These are phyloP conservation scores for Ypsolopha scabrella DNA, from an alignment of 2,888 invertebrate species.

Conservation along the genomic window DNA sequence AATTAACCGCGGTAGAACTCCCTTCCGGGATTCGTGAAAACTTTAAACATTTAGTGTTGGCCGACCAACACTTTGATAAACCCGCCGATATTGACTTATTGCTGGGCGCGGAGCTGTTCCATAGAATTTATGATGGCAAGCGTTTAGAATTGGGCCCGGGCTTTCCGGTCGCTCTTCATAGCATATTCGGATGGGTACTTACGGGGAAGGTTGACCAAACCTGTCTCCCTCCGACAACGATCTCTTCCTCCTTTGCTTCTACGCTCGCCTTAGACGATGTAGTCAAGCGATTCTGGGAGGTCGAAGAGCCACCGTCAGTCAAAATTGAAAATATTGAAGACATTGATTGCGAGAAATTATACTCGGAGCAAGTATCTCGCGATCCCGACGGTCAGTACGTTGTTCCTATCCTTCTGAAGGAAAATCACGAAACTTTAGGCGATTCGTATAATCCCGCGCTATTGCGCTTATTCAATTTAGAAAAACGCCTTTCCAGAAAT, in stretches of 20 bases:
- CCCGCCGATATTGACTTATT: too few species aligned
- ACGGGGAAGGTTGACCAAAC: constrained; percentile 1
- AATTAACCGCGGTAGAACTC: too few species aligned
- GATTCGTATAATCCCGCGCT: too few species aligned
- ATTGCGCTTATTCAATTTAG: too few species aligned
- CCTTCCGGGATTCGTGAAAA: too few species aligned
- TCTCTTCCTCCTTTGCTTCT: background rate
- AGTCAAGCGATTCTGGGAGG: constrained; percentile 7
- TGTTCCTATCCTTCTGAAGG: constrained; percentile 6
- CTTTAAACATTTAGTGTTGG: too few species aligned
- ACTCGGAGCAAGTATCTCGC: background rate
- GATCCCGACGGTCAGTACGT: constrained; percentile 6
- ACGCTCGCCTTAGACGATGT: background rate
- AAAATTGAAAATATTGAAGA: constrained; percentile 1
- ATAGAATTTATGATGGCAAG: too few species aligned
- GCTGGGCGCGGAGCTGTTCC: too few species aligned
- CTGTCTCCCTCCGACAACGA: background rate
- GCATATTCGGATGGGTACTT: constrained; percentile 7
- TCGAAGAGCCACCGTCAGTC: constrained; percentile 5
- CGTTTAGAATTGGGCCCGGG: too few species aligned
- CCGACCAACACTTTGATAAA: too few species aligned
- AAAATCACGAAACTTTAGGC: too few species aligned
- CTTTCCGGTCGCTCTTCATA: constrained; percentile 6
- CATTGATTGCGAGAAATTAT: constrained; percentile 3
- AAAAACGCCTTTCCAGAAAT: too few species aligned